Percentiles rank a stretch among this genome's conserved stretches.
phyloP scores from a whole-genome alignment of 2,113 vertebrate species.

The Pluvianellus socialis region DNA sequence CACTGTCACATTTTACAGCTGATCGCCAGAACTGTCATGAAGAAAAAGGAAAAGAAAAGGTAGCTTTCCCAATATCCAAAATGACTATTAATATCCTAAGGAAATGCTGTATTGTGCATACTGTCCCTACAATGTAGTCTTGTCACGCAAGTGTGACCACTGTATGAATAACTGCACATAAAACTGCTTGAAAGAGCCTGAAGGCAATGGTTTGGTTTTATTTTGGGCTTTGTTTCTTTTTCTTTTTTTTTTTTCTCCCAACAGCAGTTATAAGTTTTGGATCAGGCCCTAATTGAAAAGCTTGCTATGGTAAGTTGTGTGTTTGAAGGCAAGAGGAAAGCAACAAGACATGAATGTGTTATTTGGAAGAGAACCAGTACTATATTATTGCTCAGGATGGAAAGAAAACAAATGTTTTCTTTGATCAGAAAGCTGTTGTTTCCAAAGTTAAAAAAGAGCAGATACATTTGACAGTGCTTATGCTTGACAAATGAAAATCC shows the following conservation, averaged over 20 bases:
- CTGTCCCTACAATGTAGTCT: background rate
- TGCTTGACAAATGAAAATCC: background rate
- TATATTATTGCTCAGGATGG: background rate
- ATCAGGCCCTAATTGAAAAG: conserved; percentile 26
- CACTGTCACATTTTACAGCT: conserved; percentile 41
- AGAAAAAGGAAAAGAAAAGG: conserved; percentile 44
- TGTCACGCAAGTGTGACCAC: conserved; percentile 36
- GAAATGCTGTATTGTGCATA: background rate
- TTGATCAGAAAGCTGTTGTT: conserved; percentile 13
- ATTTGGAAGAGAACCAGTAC: background rate
- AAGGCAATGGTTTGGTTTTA: background rate
- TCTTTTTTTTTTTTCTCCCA: too few species aligned
- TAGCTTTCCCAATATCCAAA: background rate
- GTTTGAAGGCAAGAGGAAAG: conserved; percentile 17
- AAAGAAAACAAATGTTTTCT: background rate
- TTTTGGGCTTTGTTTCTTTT: background rate
- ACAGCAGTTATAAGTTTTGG: conserved; percentile 11
- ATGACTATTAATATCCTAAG: conserved; percentile 13
- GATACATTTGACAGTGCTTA: background rate
- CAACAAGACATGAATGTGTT: background rate
- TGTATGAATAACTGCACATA: background rate
- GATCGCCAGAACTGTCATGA: background rate
- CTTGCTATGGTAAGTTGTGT: background rate
- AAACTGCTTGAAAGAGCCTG: conserved; percentile 5
- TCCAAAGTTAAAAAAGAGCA: background rate